Percentiles rank a stretch among this genome's conserved stretches.
Conservation (phyloP, 2,888 invertebrate species). For the Chydorus sphaericus region DNA sequence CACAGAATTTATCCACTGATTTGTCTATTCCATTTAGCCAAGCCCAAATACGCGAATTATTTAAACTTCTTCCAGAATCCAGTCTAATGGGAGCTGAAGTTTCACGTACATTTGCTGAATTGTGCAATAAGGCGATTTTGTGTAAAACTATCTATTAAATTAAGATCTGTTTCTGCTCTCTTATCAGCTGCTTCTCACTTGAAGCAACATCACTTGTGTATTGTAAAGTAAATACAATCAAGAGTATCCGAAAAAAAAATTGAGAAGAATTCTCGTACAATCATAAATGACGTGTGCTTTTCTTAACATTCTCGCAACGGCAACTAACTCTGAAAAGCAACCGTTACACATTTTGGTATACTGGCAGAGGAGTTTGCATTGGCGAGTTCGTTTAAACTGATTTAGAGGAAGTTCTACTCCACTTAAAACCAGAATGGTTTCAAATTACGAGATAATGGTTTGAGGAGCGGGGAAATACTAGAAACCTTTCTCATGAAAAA, state of each 20-base stretch:
- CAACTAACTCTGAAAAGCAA: no score
- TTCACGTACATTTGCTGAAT: constrained; percentile 1
- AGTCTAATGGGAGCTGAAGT: constrained; percentile 10
- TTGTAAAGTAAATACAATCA: constrained; percentile 8
- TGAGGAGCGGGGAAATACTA: no score
- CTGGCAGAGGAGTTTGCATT: no score
- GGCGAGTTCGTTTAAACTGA: no score
- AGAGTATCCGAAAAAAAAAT: constrained; percentile 2
- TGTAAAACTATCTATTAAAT: not conserved
- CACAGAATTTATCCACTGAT: not conserved
- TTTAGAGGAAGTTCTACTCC: no score
- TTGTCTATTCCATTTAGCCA: not conserved
- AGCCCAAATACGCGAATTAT: not conserved
- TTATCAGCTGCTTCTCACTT: not conserved
- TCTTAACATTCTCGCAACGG: no score
- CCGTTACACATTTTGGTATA: no score
- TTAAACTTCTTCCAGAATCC: constrained; percentile 2
- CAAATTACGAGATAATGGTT: no score
- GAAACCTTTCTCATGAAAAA: not conserved
- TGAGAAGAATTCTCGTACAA: constrained; percentile 2
- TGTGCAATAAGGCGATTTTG: constrained; percentile 2
- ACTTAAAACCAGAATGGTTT: no score
- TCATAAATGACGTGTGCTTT: constrained; percentile 5
- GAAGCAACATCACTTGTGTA: constrained; percentile 1
- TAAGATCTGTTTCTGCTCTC: not conserved